Percentiles rank a stretch among this genome's conserved stretches.
These are phyloP conservation scores for Mugil cephalus DNA, from an alignment of 2,113 vertebrate species.

Conservation along the genomic window DNA sequence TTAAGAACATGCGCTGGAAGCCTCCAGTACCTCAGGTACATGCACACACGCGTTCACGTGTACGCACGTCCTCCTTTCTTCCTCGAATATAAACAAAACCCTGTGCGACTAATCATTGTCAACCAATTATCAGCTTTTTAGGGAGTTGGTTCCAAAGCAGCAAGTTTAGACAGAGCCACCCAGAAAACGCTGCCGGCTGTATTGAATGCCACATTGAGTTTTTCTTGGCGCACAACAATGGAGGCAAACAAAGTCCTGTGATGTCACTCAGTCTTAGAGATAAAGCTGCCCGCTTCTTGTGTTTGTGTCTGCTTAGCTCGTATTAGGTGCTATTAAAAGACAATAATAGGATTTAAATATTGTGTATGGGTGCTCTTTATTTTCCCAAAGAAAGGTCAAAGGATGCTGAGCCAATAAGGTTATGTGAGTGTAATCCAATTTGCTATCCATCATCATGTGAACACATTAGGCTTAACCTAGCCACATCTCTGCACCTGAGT, in stretches of 20 bases:
- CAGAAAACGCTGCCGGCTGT: constrained; percentile 39
- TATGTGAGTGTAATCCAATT: constrained; percentile 58
- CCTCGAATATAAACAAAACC: constrained; percentile 16
- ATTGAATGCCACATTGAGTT: neutral
- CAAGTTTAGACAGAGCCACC: constrained; percentile 70
- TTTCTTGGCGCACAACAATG: constrained; percentile 22
- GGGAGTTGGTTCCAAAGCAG: constrained; percentile 55
- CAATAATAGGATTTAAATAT: neutral
- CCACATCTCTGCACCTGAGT: constrained; percentile 42
- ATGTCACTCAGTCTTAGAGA: constrained; percentile 41
- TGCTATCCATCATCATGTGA: constrained; percentile 35
- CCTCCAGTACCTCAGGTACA: constrained; percentile 92
- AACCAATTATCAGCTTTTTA: constrained; percentile 67
- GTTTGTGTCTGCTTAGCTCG: constrained; percentile 18
- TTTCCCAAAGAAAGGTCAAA: constrained; percentile 18
- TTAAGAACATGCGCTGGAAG: constrained; percentile 98
- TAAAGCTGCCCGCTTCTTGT: constrained; percentile 2
- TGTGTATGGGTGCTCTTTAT: neutral
- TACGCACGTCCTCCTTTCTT: constrained; percentile 25
- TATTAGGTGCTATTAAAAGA: constrained; percentile 28
- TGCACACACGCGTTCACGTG: neutral
- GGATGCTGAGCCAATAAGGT: constrained; percentile 44
- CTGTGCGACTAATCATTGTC: constrained; percentile 41
- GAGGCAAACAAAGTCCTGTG: constrained; percentile 37
- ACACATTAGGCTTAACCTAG: constrained; percentile 52